These are phyloP conservation scores for Tylochromis polylepis DNA, from an alignment of 2,113 vertebrate species.

Conservation along the genomic window DNA sequence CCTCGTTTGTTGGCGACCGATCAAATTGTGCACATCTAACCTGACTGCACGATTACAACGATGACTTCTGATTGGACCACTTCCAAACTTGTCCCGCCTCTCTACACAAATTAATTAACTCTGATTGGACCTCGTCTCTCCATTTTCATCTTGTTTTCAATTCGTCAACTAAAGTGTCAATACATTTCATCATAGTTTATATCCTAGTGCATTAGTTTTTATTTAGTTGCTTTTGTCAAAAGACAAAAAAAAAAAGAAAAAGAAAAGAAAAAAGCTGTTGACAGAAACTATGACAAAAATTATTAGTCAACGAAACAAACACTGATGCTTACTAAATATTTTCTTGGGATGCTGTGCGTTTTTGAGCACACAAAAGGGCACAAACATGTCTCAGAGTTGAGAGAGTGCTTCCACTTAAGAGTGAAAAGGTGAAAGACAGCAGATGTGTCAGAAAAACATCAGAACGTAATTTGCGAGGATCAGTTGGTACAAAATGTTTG, in stretches of 20 bases:
- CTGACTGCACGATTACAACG: not conserved
- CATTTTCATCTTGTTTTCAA: not conserved
- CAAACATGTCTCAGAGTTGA: not conserved
- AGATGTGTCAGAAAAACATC: not conserved
- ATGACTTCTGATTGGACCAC: not conserved
- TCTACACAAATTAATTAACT: not conserved
- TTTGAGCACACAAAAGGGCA: not conserved
- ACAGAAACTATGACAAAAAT: not conserved
- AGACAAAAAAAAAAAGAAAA: not conserved
- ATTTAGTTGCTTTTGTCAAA: not conserved
- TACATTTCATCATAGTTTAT: not conserved
- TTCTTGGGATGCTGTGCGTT: not conserved
- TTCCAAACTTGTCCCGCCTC: not conserved
- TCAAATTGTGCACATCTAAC: not conserved
- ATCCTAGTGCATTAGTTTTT: not conserved
- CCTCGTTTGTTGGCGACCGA: not conserved
- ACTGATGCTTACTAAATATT: not conserved
- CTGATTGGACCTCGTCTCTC: not conserved
- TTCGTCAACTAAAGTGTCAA: not conserved
- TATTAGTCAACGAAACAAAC: not conserved
- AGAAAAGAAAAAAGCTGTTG: not conserved
- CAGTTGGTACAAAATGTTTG: not conserved
- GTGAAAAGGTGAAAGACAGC: not conserved
- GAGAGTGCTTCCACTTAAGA: not conserved
- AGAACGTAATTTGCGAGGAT: not conserved